Evolutionary conservation across 2,113 vertebrate genomes (phyloP).

Genomic region (Grallaria varia): DNA sequence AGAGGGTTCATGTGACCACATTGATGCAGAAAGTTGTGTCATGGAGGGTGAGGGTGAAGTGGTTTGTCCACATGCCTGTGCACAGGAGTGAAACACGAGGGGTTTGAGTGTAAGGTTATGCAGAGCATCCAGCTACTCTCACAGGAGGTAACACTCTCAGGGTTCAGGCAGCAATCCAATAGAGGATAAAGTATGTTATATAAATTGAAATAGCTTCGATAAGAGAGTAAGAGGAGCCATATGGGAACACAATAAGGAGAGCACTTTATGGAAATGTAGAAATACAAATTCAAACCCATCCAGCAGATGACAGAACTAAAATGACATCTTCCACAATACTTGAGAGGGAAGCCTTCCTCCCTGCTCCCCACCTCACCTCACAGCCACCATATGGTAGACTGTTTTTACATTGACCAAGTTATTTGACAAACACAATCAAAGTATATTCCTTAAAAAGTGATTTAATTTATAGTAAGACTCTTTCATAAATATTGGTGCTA

Average conservation of each 20-base stretch:
- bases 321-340: background rate
- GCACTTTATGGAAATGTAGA: background rate
- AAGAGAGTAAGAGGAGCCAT: background rate
- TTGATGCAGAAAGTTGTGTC: background rate
- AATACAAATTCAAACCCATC: background rate
- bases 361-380: background rate
- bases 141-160: background rate
- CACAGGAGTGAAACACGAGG: background rate
- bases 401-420: background rate
- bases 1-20: background rate
- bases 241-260: background rate
- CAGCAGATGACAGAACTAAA: background rate
- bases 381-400: background rate
- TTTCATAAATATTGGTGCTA: background rate
- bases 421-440: background rate
- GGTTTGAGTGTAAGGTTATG: background rate
- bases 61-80: background rate
- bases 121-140: accelerated
- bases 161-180: background rate
- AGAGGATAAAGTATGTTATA: background rate
- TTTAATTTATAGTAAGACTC: background rate
- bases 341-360: background rate
- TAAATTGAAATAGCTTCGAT: background rate
- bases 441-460: background rate
- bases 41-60: background rate